Conservation (phyloP, 2,888 invertebrate genomes). For the Andrena bucephala region DNA sequence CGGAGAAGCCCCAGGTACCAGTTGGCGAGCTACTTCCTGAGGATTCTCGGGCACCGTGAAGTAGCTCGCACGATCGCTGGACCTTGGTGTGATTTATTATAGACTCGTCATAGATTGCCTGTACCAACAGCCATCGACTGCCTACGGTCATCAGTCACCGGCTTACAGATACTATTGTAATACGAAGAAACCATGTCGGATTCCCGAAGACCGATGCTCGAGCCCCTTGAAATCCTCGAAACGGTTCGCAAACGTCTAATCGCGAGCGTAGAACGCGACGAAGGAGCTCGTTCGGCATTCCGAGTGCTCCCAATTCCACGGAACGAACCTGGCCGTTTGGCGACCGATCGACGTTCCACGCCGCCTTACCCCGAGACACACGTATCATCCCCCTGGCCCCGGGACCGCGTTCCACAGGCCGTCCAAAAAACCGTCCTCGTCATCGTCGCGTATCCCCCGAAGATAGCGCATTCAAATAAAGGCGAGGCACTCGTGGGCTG, state of each 20-base stretch:
- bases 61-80: too few species aligned
- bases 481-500: slow-evolving; percentile 75
- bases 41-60: neutral
- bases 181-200: too few species aligned
- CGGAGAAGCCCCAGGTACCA: neutral
- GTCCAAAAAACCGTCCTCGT: slow-evolving; percentile 65
- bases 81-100: too few species aligned
- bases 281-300: slow-evolving; percentile 39
- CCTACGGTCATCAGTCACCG: too few species aligned
- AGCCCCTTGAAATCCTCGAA: neutral
- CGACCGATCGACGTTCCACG: slow-evolving; percentile 34
- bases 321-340: slow-evolving; percentile 28
- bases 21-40: neutral
- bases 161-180: too few species aligned
- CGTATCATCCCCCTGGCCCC: slow-evolving; percentile 40
- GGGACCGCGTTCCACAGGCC: slow-evolving; percentile 35
- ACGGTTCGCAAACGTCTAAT: neutral
- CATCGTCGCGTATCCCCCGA: slow-evolving; percentile 69
- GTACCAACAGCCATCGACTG: too few species aligned
- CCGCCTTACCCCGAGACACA: slow-evolving; percentile 46
- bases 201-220: neutral
- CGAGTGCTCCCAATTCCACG: slow-evolving; percentile 36
- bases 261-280: neutral
- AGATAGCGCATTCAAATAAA: slow-evolving; percentile 81
- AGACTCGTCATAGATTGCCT: too few species aligned